These are phyloP conservation scores for Drosophila kurseongensis DNA, from an alignment of 1,140 invertebrate species.

Conservation along the genomic window DNA sequence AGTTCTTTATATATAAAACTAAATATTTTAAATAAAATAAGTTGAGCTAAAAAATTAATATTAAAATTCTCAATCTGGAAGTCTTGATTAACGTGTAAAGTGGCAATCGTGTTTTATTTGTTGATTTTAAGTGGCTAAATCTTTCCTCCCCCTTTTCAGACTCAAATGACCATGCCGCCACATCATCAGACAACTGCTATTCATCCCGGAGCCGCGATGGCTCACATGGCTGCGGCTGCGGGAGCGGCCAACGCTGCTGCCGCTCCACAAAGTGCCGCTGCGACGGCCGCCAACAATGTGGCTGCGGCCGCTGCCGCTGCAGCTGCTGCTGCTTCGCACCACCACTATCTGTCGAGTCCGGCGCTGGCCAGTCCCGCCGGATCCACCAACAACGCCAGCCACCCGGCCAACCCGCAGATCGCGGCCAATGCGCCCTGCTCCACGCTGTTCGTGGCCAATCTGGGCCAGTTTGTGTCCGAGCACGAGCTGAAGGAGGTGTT, in stretches of 20 bases:
- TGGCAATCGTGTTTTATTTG: background rate
- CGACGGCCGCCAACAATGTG: constrained; percentile 55
- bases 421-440: constrained; percentile 93
- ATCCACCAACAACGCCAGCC: constrained; percentile 87
- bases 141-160: constrained; percentile 80
- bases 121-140: too few species aligned
- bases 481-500: constrained; percentile 99
- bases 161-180: constrained; percentile 89
- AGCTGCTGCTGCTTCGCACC: constrained; percentile 80
- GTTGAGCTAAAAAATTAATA: too few species aligned
- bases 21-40: too few species aligned
- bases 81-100: background rate
- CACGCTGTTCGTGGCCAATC: constrained; percentile 98
- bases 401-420: constrained; percentile 85
- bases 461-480: constrained; percentile 97
- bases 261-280: constrained; percentile 50
- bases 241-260: constrained; percentile 53
- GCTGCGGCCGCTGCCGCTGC: constrained; percentile 79
- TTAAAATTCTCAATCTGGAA: background rate
- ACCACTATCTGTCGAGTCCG: constrained; percentile 92
- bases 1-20: too few species aligned
- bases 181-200: constrained; percentile 83
- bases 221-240: constrained; percentile 86
- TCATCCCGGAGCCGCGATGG: constrained; percentile 92
- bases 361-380: constrained; percentile 94